phyloP scores from a whole-genome alignment of 2,888 invertebrate species.

The Aricia artaxerxes region DNA sequence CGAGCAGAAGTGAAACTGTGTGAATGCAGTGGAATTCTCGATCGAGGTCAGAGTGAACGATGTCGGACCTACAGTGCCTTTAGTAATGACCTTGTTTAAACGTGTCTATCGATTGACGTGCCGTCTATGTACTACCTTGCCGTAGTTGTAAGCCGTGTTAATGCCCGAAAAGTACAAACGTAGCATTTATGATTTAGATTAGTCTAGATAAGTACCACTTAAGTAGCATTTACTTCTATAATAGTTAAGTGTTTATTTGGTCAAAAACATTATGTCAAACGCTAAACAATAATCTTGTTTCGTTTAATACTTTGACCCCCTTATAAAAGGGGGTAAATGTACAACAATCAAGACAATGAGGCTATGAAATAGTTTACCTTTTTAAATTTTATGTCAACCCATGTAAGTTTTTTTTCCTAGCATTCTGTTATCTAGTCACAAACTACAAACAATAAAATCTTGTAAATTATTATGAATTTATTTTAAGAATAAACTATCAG shows the following conservation, averaged over 20 bases:
- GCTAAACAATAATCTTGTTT: neutral
- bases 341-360: neutral
- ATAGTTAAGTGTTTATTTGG: neutral
- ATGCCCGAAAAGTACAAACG: conserved; percentile 32
- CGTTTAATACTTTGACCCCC: neutral
- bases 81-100: conserved; percentile 65
- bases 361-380: conserved; percentile 22
- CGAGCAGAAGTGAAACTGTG: conserved; percentile 50
- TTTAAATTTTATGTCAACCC: neutral
- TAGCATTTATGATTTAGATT: conserved; percentile 23
- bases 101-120: conserved; percentile 46
- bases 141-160: conserved; percentile 21
- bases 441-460: neutral
- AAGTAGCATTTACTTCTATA: neutral
- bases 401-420: neutral
- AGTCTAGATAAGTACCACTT: neutral
- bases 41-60: conserved; percentile 66
- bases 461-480: conserved; percentile 13
- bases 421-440: conserved; percentile 6
- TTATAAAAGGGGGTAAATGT: neutral
- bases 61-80: conserved; percentile 67
- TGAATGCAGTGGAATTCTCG: conserved; percentile 62
- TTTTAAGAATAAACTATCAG: neutral
- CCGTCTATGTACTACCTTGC: conserved; percentile 19
- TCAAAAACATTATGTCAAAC: neutral